Evolutionary conservation across 2,888 invertebrate species (phyloP).

Genomic region (Pycnomerus fuliginosus): DNA sequence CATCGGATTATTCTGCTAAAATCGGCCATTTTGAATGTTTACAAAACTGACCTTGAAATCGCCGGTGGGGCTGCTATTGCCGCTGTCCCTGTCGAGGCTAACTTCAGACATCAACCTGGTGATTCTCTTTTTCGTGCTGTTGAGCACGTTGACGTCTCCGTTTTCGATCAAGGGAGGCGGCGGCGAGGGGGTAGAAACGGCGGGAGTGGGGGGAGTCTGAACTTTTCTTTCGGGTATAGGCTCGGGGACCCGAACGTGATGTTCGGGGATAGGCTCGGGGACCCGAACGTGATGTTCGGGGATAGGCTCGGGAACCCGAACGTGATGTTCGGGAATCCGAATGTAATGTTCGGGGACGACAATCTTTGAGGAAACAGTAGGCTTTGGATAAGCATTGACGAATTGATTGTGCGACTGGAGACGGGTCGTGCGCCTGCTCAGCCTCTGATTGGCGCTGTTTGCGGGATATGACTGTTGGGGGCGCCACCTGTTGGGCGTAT

Average conservation of each 20-base stretch:
- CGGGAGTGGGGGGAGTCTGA: slow-evolving; percentile 4
- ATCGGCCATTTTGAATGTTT: no score
- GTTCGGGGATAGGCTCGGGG: no score
- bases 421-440: slow-evolving; percentile 30
- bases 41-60: slow-evolving; percentile 22
- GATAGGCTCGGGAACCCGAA: not conserved
- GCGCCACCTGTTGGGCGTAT: slow-evolving; percentile 34
- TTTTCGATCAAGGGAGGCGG: slow-evolving; percentile 1
- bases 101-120: slow-evolving; percentile 37
- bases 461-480: no score
- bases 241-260: not conserved
- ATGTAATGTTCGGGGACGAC: slow-evolving; percentile 28
- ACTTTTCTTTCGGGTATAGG: not conserved
- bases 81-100: slow-evolving; percentile 37
- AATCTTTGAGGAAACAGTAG: slow-evolving; percentile 28
- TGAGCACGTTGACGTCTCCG: slow-evolving; percentile 14
- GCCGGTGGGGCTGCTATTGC: slow-evolving; percentile 39
- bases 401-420: slow-evolving; percentile 44
- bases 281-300: not conserved
- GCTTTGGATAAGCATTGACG: slow-evolving; percentile 27
- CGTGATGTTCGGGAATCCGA: not conserved
- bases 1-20: no score
- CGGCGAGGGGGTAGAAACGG: slow-evolving; percentile 5
- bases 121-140: slow-evolving; percentile 34
- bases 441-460: slow-evolving; percentile 19